These are phyloP conservation scores for Lepidocyrtoides sp. DNA, from an alignment of 2,888 invertebrate genomes.

Conservation along the genomic window DNA sequence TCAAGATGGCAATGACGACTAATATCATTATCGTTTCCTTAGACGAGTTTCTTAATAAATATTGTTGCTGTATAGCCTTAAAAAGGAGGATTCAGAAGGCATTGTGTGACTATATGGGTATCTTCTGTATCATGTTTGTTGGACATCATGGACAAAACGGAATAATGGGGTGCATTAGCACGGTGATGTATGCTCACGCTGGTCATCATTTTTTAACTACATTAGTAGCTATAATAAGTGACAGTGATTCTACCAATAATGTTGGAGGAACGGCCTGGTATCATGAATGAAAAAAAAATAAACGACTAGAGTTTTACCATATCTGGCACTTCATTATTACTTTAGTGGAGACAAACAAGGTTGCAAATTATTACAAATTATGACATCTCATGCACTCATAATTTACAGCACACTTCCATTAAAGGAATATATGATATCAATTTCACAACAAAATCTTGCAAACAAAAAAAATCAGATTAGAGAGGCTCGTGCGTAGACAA, in stretches of 20 bases:
- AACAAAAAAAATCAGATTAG: constrained; percentile 13
- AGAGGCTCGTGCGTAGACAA: background rate
- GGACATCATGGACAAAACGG: constrained; percentile 33
- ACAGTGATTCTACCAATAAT: constrained; percentile 80
- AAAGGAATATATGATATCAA: constrained; percentile 78
- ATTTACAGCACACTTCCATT: constrained; percentile 76
- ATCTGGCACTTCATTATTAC: constrained; percentile 79
- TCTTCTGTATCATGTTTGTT: background rate
- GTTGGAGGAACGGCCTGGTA: constrained; percentile 65
- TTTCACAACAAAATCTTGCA: constrained; percentile 58
- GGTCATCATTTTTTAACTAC: constrained; percentile 60
- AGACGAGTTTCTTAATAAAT: constrained; percentile 3
- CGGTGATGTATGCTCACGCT: constrained; percentile 43
- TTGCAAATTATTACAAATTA: constrained; percentile 81
- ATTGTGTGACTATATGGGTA: background rate
- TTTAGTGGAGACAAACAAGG: constrained; percentile 79
- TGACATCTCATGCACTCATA: constrained; percentile 80
- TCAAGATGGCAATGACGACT: background rate
- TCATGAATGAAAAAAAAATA: constrained; percentile 63
- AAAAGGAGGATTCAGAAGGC: background rate
- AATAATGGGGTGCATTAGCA: constrained; percentile 35
- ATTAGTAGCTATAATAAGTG: constrained; percentile 74
- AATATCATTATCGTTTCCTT: background rate
- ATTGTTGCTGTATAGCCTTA: background rate
- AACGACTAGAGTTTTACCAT: constrained; percentile 79